Conservation (phyloP, 1,140 invertebrate species). For the Trypoxylus dichotomus region DNA sequence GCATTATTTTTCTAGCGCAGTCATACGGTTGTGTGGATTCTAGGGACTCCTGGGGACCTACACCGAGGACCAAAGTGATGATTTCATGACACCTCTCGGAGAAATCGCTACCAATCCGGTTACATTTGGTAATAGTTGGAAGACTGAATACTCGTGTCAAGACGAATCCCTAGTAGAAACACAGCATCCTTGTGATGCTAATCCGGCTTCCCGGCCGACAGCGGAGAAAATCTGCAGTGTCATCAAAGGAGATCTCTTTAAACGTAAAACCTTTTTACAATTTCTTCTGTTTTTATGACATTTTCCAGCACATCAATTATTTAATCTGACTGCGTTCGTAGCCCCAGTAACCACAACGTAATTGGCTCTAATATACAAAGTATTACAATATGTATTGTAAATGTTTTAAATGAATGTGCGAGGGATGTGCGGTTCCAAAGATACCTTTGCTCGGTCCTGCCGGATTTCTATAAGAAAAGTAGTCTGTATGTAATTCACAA, state of each 20-base stretch:
- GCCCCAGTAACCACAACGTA: too few species aligned
- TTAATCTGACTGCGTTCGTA: too few species aligned
- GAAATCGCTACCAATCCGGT: not conserved
- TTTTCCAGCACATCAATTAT: too few species aligned
- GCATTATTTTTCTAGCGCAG: not conserved
- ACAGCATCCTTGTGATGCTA: not conserved
- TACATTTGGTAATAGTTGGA: constrained; percentile 8
- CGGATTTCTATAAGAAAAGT: too few species aligned
- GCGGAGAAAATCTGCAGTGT: not conserved
- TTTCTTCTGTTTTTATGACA: too few species aligned
- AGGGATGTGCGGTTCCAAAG: too few species aligned
- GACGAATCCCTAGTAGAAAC: not conserved
- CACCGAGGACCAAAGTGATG: not conserved
- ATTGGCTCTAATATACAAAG: too few species aligned
- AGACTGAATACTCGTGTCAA: not conserved
- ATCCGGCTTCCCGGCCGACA: not conserved
- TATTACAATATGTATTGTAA: too few species aligned
- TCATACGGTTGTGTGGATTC: not conserved
- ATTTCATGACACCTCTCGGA: not conserved
- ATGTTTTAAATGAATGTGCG: too few species aligned
- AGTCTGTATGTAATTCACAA: too few species aligned
- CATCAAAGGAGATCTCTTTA: not conserved
- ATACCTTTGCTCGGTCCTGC: too few species aligned
- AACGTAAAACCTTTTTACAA: too few species aligned
- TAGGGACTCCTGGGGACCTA: not conserved